Percentiles rank a stretch among this genome's conserved stretches.
These are phyloP conservation scores for Hyperopisus bebe DNA, from an alignment of 2,113 vertebrate species.

Conservation along the genomic window DNA sequence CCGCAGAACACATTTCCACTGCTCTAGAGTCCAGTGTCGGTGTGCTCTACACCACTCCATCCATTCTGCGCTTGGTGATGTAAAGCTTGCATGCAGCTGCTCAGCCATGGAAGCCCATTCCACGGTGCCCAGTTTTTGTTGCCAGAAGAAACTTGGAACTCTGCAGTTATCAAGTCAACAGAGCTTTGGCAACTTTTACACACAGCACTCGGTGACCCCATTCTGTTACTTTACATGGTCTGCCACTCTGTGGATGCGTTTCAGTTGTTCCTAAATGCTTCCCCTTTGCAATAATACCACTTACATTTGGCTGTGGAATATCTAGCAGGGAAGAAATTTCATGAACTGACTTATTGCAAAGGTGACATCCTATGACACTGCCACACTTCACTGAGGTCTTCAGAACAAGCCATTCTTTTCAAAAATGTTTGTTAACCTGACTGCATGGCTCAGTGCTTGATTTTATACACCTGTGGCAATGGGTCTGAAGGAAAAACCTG, in stretches of 20 bases:
- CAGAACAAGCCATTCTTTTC: neutral
- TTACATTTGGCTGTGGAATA: neutral
- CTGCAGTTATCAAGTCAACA: neutral
- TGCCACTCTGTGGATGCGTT: neutral
- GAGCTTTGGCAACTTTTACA: neutral
- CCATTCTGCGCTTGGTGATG: neutral
- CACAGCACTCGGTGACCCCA: neutral
- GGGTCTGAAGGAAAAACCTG: neutral
- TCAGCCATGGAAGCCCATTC: neutral
- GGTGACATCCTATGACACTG: neutral
- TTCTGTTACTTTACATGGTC: neutral
- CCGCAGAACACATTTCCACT: neutral
- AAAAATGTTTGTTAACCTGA: neutral
- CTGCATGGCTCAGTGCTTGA: neutral
- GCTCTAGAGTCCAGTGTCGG: neutral
- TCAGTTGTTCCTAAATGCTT: neutral
- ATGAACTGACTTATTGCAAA: neutral
- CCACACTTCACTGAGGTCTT: neutral
- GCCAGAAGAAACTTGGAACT: neutral
- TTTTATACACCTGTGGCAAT: neutral
- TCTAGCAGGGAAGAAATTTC: neutral
- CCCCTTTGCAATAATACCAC: neutral
- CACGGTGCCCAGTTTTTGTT: neutral
- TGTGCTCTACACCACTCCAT: neutral
- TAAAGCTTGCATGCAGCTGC: neutral